Evolutionary conservation across 1,140 invertebrate species (phyloP), one percentile per base, ranked within the genome.

Genomic region (Drosophila mayri): DNA sequence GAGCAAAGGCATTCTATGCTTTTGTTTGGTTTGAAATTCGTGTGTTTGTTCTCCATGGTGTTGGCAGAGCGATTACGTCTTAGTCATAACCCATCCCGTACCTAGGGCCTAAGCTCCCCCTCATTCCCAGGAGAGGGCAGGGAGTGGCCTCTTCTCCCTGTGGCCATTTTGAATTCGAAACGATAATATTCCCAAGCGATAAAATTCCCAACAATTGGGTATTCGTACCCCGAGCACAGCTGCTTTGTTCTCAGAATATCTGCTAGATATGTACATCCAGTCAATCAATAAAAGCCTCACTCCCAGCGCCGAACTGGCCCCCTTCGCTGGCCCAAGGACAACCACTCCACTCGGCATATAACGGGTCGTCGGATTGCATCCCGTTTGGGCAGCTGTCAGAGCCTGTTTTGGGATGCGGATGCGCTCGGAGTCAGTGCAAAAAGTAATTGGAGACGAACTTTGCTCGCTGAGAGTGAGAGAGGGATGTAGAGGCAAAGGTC

Each of bases 391-490:
- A 25, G 32, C 18, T 47, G 44, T 35, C 44, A 32, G 18, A 49
- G 57, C 55, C 38, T 73, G 70, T 60, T 73, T 43, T 60, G 38
- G 32, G 16, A 10, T 58, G 28, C 37, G 35, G 35, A 70, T 50
- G 44, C 37, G 12, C 28, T 25, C 40, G 40, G 16, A 10, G 14
- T 11, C 35, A 60, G 55, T 61, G 20, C 63, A 57, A 55, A 61
- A 49, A 25, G 41, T 77, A 77, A 77, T 77, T 77, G 63, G 37
- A 61, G 32, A 14, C 25, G 74, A 68, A 77, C 74, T 77, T 77
- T 77, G 74, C 38, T 41, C 74, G 44, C 38, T 40, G 32, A 18
- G 46, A 32, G n/a, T n/a, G 49, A 32, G 47, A 50, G n/a, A 18
- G 16, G 1, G 1, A 49, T 0, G 25, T 3, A 22, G 25, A 25